Percentiles rank a stretch among this genome's conserved stretches.
Conservation (phyloP, 2,113 vertebrate genomes). For the Serilophus lunatus region DNA sequence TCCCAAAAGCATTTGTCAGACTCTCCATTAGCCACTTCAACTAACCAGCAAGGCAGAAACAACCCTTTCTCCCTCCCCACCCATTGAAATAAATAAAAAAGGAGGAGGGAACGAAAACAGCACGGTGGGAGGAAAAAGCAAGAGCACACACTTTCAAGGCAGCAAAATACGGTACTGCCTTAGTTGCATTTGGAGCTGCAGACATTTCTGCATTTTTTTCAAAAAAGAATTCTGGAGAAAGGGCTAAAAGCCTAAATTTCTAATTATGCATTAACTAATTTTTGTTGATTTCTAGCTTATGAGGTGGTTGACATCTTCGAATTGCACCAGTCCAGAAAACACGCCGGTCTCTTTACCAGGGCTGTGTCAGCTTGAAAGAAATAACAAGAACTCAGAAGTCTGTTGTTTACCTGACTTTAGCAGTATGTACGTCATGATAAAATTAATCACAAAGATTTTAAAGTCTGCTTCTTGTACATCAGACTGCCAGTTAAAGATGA, state of each 20-base stretch:
- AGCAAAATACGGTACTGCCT: background rate
- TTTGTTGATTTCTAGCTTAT: background rate
- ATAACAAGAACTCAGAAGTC: background rate
- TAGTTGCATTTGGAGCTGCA: background rate
- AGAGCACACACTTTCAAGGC: background rate
- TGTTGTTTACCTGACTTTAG: background rate
- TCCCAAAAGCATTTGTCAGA: constrained; percentile 40
- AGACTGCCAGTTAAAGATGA: background rate
- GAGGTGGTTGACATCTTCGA: background rate
- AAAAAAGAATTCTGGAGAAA: background rate
- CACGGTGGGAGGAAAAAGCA: background rate
- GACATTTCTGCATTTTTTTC: background rate
- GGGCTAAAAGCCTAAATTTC: background rate
- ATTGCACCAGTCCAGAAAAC: background rate
- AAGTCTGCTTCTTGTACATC: background rate
- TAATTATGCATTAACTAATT: background rate
- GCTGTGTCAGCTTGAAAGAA: background rate
- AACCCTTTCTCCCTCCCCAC: background rate
- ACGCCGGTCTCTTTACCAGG: background rate
- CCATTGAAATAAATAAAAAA: background rate
- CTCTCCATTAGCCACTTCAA: background rate
- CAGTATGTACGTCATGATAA: background rate
- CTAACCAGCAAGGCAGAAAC: background rate
- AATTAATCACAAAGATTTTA: background rate
- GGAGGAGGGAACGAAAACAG: background rate